phyloP scores from a whole-genome alignment of 2,113 vertebrate species.

The Bucco capensis region DNA sequence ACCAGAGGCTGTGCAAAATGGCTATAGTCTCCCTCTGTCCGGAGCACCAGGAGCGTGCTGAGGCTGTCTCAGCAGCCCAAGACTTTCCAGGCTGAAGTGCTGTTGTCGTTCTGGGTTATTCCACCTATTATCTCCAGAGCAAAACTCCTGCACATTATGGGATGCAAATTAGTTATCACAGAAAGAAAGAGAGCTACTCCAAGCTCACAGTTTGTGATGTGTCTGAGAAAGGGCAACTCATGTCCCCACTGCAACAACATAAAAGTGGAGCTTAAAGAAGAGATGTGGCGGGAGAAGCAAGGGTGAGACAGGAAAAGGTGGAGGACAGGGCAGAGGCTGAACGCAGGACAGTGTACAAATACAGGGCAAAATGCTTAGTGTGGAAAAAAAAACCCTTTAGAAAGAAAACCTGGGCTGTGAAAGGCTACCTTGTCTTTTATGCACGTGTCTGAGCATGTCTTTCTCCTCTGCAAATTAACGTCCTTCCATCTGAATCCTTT shows the following conservation, averaged over 20 bases:
- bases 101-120: neutral
- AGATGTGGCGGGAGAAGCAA: neutral
- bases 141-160: neutral
- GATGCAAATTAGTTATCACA: neutral
- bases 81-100: neutral
- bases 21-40: neutral
- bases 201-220: neutral
- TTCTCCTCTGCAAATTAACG: neutral
- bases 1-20: neutral
- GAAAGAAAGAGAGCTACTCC: neutral
- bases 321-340: neutral
- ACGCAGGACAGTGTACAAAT: neutral
- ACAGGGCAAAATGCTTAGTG: neutral
- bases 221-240: neutral
- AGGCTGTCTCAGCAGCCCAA: neutral
- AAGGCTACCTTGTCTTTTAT: neutral
- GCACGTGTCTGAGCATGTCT: fast-evolving
- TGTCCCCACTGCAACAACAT: neutral
- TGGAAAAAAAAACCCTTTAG: neutral
- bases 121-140: neutral
- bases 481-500: neutral
- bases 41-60: neutral
- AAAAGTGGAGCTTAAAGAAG: neutral
- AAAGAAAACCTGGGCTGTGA: neutral
- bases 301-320: fast-evolving